These are phyloP conservation scores for Hyaena hyaena DNA, from an alignment of 2,113 vertebrate genomes.

Conservation along the genomic window DNA sequence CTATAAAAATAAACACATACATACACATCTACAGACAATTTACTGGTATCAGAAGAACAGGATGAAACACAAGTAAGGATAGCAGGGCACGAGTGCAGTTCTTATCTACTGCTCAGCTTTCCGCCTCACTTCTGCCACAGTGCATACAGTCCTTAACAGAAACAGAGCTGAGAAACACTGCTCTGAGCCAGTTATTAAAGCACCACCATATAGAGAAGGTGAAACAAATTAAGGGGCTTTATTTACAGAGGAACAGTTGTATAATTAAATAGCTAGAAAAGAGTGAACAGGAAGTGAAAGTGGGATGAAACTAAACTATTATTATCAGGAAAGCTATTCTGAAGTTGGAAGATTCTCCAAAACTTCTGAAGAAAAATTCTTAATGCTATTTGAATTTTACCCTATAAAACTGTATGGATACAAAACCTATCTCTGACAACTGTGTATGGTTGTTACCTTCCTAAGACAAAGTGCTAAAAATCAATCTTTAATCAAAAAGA, in stretches of 20 bases:
- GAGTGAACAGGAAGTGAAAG: background rate
- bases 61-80: background rate
- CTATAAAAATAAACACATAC: background rate
- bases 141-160: background rate
- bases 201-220: background rate
- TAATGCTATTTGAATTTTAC: background rate
- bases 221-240: background rate
- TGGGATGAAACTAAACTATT: background rate
- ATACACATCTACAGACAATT: background rate
- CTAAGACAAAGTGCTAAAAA: background rate
- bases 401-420: background rate
- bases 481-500: background rate
- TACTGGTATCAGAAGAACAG: background rate
- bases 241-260: background rate
- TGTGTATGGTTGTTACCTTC: background rate
- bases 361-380: background rate
- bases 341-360: background rate
- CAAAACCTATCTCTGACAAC: background rate
- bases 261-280: background rate
- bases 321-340: background rate
- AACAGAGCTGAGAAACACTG: background rate
- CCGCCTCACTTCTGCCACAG: background rate
- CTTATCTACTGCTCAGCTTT: background rate
- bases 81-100: background rate
- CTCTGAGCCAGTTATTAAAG: slow-evolving; percentile 8